A percentile compares a stretch with the other conserved stretches of the same genome.
Evolutionary conservation across 2,888 invertebrate genomes (phyloP).

Genomic region (Xanthia togata): DNA sequence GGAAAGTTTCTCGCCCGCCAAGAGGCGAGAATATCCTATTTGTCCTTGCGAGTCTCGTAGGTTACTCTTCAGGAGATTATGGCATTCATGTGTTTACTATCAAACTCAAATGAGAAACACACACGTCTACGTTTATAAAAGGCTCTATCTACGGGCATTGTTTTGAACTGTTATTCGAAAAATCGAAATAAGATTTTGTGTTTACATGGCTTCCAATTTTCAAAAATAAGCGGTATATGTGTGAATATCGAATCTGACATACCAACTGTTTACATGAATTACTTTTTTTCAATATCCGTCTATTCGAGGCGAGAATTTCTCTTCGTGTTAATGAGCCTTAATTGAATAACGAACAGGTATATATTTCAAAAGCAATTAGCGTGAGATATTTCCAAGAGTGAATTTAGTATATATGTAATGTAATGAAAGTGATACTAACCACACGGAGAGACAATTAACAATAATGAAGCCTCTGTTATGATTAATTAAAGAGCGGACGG

Average conservation of each 20-base stretch:
- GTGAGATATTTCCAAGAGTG: not conserved
- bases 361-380: constrained; percentile 36
- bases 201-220: not conserved
- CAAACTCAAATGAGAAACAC: not conserved
- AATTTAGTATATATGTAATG: constrained; percentile 18
- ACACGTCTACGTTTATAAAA: not conserved
- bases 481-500: constrained; percentile 12
- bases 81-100: not conserved
- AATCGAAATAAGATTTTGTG: not conserved
- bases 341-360: not conserved
- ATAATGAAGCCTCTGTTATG: constrained; percentile 19
- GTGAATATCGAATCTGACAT: not conserved
- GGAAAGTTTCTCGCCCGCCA: not conserved
- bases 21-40: no score
- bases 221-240: not conserved
- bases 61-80: no score
- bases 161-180: not conserved
- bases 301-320: not conserved
- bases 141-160: not conserved
- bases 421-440: constrained; percentile 32
- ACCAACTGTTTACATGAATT: not conserved
- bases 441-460: constrained; percentile 16
- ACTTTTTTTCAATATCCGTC: not conserved
- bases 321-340: not conserved
- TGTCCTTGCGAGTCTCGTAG: not conserved